phyloP scores from a whole-genome alignment of 1,140 invertebrate genomes.

The Chironomus tepperi region DNA sequence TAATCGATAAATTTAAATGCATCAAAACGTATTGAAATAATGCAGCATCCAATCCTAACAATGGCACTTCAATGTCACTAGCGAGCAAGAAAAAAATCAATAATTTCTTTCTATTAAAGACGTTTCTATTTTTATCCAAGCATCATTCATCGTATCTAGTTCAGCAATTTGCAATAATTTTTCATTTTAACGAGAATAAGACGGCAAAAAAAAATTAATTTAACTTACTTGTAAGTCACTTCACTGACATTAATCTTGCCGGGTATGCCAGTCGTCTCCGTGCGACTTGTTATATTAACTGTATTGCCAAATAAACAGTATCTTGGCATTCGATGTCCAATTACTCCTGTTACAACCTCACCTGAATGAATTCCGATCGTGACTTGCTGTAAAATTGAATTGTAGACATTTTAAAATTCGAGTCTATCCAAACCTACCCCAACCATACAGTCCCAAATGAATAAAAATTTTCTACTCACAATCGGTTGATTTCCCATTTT shows the following conservation, averaged over 20 bases:
- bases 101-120: too few species aligned
- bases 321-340: slow-evolving; percentile 93
- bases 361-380: slow-evolving; percentile 95
- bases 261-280: slow-evolving; percentile 86
- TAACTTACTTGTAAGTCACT: slow-evolving; percentile 77
- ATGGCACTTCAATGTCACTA: too few species aligned
- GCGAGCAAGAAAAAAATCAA: too few species aligned
- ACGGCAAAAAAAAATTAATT: not conserved
- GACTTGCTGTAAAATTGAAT: slow-evolving; percentile 79
- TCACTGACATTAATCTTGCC: slow-evolving; percentile 92
- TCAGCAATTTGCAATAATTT: too few species aligned
- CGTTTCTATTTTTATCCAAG: too few species aligned
- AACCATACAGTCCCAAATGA: too few species aligned
- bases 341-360: slow-evolving; percentile 92
- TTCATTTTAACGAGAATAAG: too few species aligned
- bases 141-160: too few species aligned
- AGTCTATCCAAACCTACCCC: not conserved
- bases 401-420: slow-evolving; percentile 18
- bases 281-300: slow-evolving; percentile 89
- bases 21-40: too few species aligned
- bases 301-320: slow-evolving; percentile 97
- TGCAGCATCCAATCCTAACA: too few species aligned
- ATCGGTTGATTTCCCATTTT: slow-evolving; percentile 76
- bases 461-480: slow-evolving; percentile 48
- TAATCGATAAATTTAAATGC: too few species aligned